Evolutionary conservation across 2,888 invertebrate genomes (phyloP), one percentile per base, ranked within the genome.

Genomic region (Gerosis bhagava): DNA sequence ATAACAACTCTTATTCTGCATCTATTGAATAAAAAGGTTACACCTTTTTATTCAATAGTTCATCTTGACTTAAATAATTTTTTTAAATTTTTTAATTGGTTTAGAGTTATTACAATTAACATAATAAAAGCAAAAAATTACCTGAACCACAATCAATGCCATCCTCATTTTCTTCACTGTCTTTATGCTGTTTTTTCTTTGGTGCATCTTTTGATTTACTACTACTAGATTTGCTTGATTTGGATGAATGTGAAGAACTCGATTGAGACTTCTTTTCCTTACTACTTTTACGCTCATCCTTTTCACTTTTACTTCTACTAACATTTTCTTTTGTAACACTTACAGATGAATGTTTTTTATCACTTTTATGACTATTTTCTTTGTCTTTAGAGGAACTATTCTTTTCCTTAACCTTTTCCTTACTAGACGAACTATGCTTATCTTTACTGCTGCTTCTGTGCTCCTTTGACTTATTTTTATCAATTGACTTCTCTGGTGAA

Each of bases 121-220:
- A n/a, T n/a, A n/a, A 21, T 25, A 7, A 13, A 19, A 28, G 13
- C 11, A 19, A 11, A 12, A 22, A 44, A 37, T 66, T 75, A 91
- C 92, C 92, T 77, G 93, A 93, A 43, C 91, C 91, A 62, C 92
- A 92, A 70, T 94, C 94, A 50, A 95, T 94, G 37, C 93, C 92
- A 63, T 92, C 91, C 44, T 91, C 91, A 52, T 80, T 84, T 34
- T 87, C 77, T 26, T 82, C 77, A 50, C 62, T 72, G 0, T 37
- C 45, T 44, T 61, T 57, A 54, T 72, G 70, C 43, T 63, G 56
- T 67, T 73, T 84, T 71, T 80, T 84, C 82, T 86, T 86, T 81
- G 84, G 83, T 77, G 71, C 67, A 49, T 83, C 87, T 59, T 79
- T 80, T 43, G 71, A 67, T 63, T 76, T 79, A 68, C 67, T 71